A percentile compares a stretch with the other conserved stretches of the same genome.
Evolutionary conservation across 2,113 vertebrate species (phyloP).

Genomic region (Melanerpes formicivorus): DNA sequence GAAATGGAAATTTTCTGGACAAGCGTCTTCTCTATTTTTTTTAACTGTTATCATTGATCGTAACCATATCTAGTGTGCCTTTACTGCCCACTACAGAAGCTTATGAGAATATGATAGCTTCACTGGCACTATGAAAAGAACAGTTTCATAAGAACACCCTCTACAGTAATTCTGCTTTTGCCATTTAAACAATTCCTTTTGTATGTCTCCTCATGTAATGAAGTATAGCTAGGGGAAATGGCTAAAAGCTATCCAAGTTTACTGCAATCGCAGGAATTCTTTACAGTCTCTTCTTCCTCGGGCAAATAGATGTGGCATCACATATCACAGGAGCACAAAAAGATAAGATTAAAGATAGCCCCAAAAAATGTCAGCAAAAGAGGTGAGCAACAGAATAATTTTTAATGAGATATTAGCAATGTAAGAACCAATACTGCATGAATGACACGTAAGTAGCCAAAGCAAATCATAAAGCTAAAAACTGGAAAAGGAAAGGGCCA

Average conservation of each 20-base stretch:
- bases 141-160: background rate
- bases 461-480: background rate
- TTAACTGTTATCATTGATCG: background rate
- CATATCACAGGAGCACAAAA: background rate
- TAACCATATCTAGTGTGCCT: background rate
- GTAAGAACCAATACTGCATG: background rate
- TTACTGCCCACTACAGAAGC: background rate
- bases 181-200: background rate
- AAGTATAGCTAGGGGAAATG: background rate
- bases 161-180: background rate
- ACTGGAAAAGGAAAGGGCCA: background rate
- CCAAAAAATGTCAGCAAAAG: background rate
- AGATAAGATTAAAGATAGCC: background rate
- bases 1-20: background rate
- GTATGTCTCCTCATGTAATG: background rate
- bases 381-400: background rate
- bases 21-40: background rate
- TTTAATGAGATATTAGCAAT: background rate
- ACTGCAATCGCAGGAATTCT: background rate
- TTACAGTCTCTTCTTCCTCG: background rate
- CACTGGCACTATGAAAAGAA: background rate
- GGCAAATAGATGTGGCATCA: background rate
- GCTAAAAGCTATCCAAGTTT: background rate
- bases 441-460: background rate
- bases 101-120: background rate